These are phyloP conservation scores for Micromys minutus DNA, from an alignment of 2,113 vertebrate genomes.

Conservation along the genomic window DNA sequence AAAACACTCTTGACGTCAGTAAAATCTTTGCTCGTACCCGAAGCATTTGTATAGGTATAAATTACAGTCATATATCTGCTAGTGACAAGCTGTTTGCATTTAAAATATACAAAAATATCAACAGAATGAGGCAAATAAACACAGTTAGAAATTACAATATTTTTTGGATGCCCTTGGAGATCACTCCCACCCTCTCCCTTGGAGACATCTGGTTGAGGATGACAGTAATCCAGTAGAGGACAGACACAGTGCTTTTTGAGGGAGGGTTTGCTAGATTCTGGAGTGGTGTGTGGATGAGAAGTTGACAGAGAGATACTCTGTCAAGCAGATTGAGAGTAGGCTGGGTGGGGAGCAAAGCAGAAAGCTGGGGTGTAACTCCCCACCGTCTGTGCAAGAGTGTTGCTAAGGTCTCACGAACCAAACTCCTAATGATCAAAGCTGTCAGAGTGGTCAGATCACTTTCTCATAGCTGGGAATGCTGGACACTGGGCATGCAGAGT, in stretches of 20 bases:
- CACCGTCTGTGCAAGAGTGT: conserved; percentile 57
- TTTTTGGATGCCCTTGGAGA: not conserved
- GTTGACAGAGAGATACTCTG: conserved; percentile 16
- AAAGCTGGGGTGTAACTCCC: conserved; percentile 18
- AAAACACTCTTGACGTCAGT: conserved; percentile 36
- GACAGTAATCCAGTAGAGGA: conserved; percentile 32
- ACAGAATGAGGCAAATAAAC: conserved; percentile 49
- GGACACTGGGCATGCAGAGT: not conserved
- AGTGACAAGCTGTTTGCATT: conserved; percentile 3
- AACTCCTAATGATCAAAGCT: conserved; percentile 13
- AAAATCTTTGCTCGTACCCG: conserved; percentile 19
- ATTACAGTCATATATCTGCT: conserved; percentile 21
- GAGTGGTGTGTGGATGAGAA: conserved; percentile 1
- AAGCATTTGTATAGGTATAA: conserved; percentile 40
- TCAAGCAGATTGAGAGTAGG: conserved; percentile 70
- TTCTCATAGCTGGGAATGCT: not conserved
- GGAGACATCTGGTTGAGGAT: conserved; percentile 7
- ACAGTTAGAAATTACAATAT: not conserved
- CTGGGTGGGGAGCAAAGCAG: conserved; percentile 35
- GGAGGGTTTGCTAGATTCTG: conserved; percentile 27
- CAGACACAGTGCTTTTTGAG: not conserved
- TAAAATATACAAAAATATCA: conserved; percentile 44
- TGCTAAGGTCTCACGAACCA: conserved; percentile 50
- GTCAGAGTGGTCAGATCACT: not conserved
- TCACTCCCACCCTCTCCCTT: not conserved